phyloP scores from a whole-genome alignment of 1,140 invertebrate genomes.

The Paraescarpia echinospica region DNA sequence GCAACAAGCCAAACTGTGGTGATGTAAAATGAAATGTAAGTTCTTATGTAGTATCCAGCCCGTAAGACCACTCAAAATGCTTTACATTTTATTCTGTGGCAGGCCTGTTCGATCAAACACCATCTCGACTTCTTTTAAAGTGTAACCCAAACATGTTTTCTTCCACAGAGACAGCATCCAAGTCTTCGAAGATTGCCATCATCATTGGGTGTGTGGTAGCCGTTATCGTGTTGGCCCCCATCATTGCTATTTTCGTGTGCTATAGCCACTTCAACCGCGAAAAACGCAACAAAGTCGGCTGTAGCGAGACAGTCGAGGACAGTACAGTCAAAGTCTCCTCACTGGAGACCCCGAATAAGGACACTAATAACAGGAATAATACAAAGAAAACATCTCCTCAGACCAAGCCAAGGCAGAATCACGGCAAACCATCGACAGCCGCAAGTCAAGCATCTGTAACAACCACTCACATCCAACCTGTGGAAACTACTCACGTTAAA shows the following conservation, averaged over 20 bases:
- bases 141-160: background rate
- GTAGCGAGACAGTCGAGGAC: background rate
- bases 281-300: background rate
- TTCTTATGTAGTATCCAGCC: too few relatives aligned
- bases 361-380: background rate
- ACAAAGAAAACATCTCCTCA: background rate
- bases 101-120: too few relatives aligned
- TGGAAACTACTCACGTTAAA: background rate
- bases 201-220: background rate
- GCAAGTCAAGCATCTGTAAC: background rate
- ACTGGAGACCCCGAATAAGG: background rate
- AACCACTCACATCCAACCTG: too few relatives aligned
- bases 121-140: too few relatives aligned
- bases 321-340: background rate
- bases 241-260: background rate
- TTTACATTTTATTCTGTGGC: too few relatives aligned
- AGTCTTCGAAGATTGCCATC: background rate
- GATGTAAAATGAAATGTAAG: background rate
- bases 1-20: background rate
- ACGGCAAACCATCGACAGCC: background rate
- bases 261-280: background rate
- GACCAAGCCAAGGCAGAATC: background rate
- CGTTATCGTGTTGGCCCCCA: background rate
- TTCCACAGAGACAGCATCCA: background rate
- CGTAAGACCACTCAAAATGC: too few relatives aligned